A percentile compares a stretch with the other conserved stretches of the same genome.
These are phyloP conservation scores for Schrankia costaestrigalis DNA, from an alignment of 2,888 invertebrate genomes.

Conservation along the genomic window DNA sequence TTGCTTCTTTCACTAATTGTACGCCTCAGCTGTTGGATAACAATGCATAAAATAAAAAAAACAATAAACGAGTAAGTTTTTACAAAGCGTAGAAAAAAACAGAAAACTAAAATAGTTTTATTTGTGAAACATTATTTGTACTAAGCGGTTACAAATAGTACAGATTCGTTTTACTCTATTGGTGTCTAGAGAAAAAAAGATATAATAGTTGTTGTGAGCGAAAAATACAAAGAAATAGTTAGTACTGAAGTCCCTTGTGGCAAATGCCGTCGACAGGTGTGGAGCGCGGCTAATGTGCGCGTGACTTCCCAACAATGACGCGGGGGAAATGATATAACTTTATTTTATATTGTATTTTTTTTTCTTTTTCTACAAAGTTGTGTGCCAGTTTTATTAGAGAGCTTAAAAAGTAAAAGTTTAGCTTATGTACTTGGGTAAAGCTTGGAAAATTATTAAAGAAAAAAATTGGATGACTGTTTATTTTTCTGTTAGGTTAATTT, in stretches of 20 bases:
- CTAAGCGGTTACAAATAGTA: constrained; percentile 10
- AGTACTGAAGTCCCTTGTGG: constrained; percentile 52
- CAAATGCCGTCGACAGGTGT: constrained; percentile 62
- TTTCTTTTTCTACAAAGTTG: constrained; percentile 15
- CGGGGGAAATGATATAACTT: constrained; percentile 47
- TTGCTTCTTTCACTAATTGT: no score
- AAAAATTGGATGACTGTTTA: no score
- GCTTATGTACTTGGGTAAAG: no score
- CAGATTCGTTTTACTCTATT: constrained; percentile 39
- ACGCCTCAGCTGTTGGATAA: no score
- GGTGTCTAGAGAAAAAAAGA: constrained; percentile 46
- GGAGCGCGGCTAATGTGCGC: constrained; percentile 48
- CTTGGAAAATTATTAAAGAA: no score
- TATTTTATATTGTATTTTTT: constrained; percentile 38
- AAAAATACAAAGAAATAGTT: constrained; percentile 62
- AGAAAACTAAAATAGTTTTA: no score
- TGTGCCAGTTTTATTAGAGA: constrained; percentile 10
- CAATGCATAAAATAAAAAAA: no score
- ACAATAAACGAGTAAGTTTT: no score
- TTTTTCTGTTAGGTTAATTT: no score
- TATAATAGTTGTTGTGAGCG: constrained; percentile 49
- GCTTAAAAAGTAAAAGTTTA: constrained; percentile 6
- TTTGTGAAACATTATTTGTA: constrained; percentile 7
- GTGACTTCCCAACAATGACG: constrained; percentile 63
- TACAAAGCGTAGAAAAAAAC: no score